Base-by-base conservation (phyloP, 2,888 invertebrate genomes). In the Eupeodes luniger region DNA sequence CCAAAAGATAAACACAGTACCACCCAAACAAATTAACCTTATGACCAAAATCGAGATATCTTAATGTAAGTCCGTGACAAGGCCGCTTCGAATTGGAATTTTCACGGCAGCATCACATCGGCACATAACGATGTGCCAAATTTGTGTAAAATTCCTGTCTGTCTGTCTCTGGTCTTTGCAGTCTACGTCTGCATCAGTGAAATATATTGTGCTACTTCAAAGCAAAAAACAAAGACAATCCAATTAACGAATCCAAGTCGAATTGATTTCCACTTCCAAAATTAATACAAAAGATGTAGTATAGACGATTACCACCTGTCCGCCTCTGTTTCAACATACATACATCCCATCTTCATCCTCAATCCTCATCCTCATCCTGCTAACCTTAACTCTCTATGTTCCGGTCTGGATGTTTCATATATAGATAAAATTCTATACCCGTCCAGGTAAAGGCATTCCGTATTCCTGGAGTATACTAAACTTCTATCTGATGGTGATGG, bases 161-260 rank as follows among this genome's bases (percentile, higher is more conserved):
- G 34, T 36, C n/a, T 69, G n/a, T 36, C 47, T 47, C 12, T 4
- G 40, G 40, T 40, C 12, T 19, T 5, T 62, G 9, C 4, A 16
- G 9, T 14, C n/a, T 62, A 16, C 16, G 5, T 16, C 36, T 59
- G 59, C 57, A 57, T 40, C 34, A 59, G 7, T 11, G 47, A 11
- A 9, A 40, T 40, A 27, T 27, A 27, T 40, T 40, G 5, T 34
- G 34, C 14, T 59, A 27, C 59, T 59, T 14, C 2, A 34, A 51
- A 69, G 49, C 55, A 19, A 70, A 70, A 80, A 44, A 80, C 84
- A 80, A 86, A 82, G 12, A 64, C 70, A 70, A 76, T 72, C 77
- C 84, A 84, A 87, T 87, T 83, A 84, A 81, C 81, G 62, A 67
- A 55, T 81, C 84, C 87, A 81, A 84, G 57, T 77, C 87, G 81